A percentile compares a stretch with the other conserved stretches of the same genome.
phyloP scores from a whole-genome alignment of 2,113 vertebrate species.

The Rhinolophus ferrumequinum region DNA sequence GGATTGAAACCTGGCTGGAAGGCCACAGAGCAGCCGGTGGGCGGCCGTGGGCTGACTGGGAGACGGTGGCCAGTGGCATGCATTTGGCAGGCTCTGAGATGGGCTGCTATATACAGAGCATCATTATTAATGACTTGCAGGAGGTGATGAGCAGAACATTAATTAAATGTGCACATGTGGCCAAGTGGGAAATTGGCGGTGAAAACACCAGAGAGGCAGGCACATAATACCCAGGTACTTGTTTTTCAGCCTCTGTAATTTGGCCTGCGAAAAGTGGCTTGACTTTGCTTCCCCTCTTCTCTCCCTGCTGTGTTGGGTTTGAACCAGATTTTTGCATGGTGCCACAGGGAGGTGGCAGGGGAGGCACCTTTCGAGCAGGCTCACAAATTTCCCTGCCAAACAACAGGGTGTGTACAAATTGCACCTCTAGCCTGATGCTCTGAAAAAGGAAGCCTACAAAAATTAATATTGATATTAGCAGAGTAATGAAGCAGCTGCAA shows the following conservation, averaged over 20 bases:
- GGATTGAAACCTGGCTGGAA: slow-evolving; percentile 80
- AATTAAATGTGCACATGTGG: slow-evolving; percentile 77
- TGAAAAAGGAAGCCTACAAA: slow-evolving; percentile 74
- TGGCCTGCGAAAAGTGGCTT: slow-evolving; percentile 26
- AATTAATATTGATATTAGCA: slow-evolving; percentile 75
- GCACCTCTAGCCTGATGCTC: slow-evolving; percentile 40
- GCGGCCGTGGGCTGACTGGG: slow-evolving; percentile 10
- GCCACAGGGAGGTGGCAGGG: slow-evolving; percentile 54
- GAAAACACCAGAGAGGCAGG: slow-evolving; percentile 63
- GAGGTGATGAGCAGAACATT: slow-evolving; percentile 76
- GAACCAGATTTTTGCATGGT: slow-evolving; percentile 39
- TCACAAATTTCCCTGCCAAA: slow-evolving; percentile 64
- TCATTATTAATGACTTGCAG: slow-evolving; percentile 79
- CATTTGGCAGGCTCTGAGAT: slow-evolving; percentile 65
- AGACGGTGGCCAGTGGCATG: slow-evolving; percentile 15
- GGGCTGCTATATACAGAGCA: slow-evolving; percentile 40
- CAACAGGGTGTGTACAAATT: slow-evolving; percentile 68
- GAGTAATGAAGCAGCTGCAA: slow-evolving; percentile 64
- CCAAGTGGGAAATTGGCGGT: slow-evolving; percentile 74
- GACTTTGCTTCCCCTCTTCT: slow-evolving; percentile 21
- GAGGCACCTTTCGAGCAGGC: slow-evolving; percentile 32
- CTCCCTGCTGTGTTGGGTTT: slow-evolving; percentile 56
- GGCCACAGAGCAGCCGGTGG: slow-evolving; percentile 66
- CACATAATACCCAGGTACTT: slow-evolving; percentile 58
- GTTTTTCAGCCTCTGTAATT: slow-evolving; percentile 51